A percentile compares a stretch with the other conserved stretches of the same genome.
These are phyloP conservation scores for Sminthurides bifidus DNA, from an alignment of 1,140 invertebrate genomes.

Conservation along the genomic window DNA sequence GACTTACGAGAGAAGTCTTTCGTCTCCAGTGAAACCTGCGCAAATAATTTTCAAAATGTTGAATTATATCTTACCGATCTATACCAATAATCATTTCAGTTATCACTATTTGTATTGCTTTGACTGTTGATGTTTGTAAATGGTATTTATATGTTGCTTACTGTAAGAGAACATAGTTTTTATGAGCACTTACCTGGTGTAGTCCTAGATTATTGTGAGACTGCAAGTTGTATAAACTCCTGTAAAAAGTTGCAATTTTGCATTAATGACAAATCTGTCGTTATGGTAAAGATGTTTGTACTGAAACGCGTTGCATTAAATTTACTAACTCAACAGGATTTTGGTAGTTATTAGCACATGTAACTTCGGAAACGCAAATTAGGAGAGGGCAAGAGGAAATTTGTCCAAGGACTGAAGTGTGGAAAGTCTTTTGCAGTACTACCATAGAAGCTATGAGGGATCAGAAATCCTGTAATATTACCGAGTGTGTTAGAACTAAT, in stretches of 20 bases:
- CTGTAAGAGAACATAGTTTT: neutral
- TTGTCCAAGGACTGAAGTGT: too few species aligned
- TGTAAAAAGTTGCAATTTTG: neutral
- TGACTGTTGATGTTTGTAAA: neutral
- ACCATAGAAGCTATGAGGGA: too few species aligned
- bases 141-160: neutral
- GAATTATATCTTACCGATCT: neutral
- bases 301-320: too few species aligned
- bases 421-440: too few species aligned
- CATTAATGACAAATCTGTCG: neutral
- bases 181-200: neutral
- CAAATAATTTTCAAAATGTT: neutral
- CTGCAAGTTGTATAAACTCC: slow-evolving; percentile 1
- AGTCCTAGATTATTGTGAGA: neutral
- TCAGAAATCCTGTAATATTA: too few species aligned
- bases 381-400: too few species aligned
- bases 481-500: too few species aligned
- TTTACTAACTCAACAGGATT: too few species aligned
- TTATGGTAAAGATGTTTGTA: slow-evolving; percentile 1
- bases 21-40: neutral
- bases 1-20: slow-evolving; percentile 1
- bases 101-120: neutral
- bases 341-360: too few species aligned
- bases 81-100: neutral
- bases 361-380: too few species aligned